These are phyloP conservation scores for Odontamblyopus rebecca DNA, from an alignment of 2,797 vertebrate genomes.

Conservation along the genomic window DNA sequence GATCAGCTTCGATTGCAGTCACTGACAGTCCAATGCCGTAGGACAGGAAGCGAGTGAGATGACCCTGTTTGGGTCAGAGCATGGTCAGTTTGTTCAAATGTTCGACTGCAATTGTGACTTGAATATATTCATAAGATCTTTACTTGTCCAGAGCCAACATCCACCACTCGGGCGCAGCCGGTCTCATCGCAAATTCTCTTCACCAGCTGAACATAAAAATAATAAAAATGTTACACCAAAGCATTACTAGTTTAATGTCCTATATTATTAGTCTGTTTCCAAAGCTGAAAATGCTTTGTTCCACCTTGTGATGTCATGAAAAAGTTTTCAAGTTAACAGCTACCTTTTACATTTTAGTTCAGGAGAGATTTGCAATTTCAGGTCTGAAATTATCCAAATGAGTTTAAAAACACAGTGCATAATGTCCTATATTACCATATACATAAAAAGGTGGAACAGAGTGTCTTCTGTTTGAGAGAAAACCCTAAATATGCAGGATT, in stretches of 20 bases:
- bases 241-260: background rate
- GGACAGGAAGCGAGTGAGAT: conserved; percentile 87
- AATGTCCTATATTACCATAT: no score
- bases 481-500: no score
- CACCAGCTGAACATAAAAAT: conserved; percentile 77
- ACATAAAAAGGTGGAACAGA: no score
- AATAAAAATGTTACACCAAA: background rate
- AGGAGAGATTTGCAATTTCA: no score
- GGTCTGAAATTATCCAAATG: no score
- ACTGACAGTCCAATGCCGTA: conserved; percentile 85
- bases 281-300: no score
- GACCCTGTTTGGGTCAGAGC: conserved; percentile 76
- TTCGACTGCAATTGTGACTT: background rate
- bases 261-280: no score
- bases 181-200: conserved; percentile 82
- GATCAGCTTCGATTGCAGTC: conserved; percentile 86
- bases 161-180: conserved; percentile 80
- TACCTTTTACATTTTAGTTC: no score
- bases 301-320: no score
- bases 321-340: no score
- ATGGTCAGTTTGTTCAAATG: background rate
- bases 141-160: conserved; percentile 94
- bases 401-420: no score
- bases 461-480: no score
- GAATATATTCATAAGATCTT: background rate